Conservation (phyloP, 2,113 vertebrate genomes). For the Apteryx owenii region DNA sequence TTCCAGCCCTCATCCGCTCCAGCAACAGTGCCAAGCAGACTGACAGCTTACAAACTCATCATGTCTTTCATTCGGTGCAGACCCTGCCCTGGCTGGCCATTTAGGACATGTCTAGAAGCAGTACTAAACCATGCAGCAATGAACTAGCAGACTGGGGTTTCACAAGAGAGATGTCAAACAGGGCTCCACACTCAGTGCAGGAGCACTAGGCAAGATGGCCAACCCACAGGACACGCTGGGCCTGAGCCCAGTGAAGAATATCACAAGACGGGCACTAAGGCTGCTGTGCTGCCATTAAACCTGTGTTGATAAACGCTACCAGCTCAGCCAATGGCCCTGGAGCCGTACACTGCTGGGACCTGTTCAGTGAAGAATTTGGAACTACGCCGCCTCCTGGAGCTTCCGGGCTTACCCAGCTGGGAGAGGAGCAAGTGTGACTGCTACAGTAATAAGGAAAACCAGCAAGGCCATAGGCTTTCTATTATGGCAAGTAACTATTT, state of each 20-base stretch:
- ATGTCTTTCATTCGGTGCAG: fast-evolving
- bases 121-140: not conserved
- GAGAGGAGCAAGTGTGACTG: not conserved
- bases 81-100: not conserved
- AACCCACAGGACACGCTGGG: not conserved
- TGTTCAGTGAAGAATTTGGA: not conserved
- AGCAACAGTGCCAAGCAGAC: not conserved
- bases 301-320: not conserved
- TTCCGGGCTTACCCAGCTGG: not conserved
- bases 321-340: not conserved
- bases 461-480: not conserved
- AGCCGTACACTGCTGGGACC: fast-evolving
- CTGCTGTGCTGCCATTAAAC: not conserved
- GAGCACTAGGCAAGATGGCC: too few species aligned
- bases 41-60: not conserved
- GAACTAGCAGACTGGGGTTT: not conserved
- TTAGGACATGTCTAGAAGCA: not conserved
- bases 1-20: not conserved
- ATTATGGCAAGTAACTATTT: not conserved
- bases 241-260: too few species aligned
- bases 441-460: not conserved
- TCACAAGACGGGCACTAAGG: not conserved
- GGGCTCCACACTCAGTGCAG: fast-evolving
- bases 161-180: fast-evolving
- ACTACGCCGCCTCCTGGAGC: fast-evolving